Conservation (phyloP, 2,113 vertebrate species). For the Alethe castanea region DNA sequence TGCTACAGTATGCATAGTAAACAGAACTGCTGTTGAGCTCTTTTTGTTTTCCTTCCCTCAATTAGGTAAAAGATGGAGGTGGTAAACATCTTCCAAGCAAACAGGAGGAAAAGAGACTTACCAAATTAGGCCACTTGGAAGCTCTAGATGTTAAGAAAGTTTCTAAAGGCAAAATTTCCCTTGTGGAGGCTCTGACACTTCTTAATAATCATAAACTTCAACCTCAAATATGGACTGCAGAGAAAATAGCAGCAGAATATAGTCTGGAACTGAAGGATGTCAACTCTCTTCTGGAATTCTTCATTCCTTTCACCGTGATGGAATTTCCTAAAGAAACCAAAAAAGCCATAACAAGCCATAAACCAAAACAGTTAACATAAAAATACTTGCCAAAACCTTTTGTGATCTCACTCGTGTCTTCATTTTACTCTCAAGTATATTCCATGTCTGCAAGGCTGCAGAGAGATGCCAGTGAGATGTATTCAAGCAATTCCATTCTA, state of each 20-base stretch:
- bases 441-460: background rate
- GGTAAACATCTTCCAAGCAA: slow-evolving; percentile 26
- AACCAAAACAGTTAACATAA: slow-evolving; percentile 67
- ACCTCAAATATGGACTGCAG: slow-evolving; percentile 84
- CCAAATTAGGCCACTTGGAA: slow-evolving; percentile 59
- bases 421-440: background rate
- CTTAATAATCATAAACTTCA: slow-evolving; percentile 83
- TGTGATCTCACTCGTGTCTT: background rate
- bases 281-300: slow-evolving; percentile 81
- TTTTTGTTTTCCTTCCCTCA: slow-evolving; percentile 16
- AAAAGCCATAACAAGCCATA: slow-evolving; percentile 64
- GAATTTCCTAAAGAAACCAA: slow-evolving; percentile 70
- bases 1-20: background rate
- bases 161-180: slow-evolving; percentile 85
- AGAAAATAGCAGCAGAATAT: slow-evolving; percentile 88
- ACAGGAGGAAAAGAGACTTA: slow-evolving; percentile 71
- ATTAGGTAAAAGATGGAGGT: slow-evolving; percentile 52
- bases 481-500: background rate
- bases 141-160: slow-evolving; percentile 71
- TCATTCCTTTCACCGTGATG: slow-evolving; percentile 83
- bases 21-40: background rate
- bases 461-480: background rate
- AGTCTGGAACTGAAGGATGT: slow-evolving; percentile 83
- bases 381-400: slow-evolving; percentile 1
- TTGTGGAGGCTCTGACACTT: slow-evolving; percentile 82